Conservation (phyloP, 2,888 invertebrate species). For the Agapostemon virescens region DNA sequence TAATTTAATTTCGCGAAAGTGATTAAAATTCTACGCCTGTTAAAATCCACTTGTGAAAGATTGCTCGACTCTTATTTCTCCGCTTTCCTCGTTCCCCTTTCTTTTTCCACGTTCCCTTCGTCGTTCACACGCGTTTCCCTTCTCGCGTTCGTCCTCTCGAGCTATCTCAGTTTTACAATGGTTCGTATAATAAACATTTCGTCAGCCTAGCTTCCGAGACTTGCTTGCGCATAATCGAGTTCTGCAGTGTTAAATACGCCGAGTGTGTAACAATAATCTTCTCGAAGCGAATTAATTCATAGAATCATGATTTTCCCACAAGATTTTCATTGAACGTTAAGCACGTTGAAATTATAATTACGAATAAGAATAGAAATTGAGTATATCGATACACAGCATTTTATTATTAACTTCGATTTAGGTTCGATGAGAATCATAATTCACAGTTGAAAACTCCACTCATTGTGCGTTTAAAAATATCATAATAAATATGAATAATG, state of each 20-base stretch:
- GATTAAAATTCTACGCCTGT: conserved; percentile 57
- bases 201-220: conserved; percentile 23
- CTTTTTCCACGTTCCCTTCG: neutral
- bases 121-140: neutral
- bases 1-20: conserved; percentile 40
- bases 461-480: too few species aligned
- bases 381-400: too few species aligned
- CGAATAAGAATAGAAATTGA: too few species aligned
- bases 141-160: neutral
- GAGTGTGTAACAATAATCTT: conserved; percentile 12
- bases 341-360: too few species aligned
- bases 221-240: conserved; percentile 51
- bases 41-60: conserved; percentile 51
- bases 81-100: neutral
- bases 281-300: conserved; percentile 36
- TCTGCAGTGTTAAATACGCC: conserved; percentile 18
- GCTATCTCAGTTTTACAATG: conserved; percentile 20
- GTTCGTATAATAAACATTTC: conserved; percentile 26
- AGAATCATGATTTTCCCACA: neutral
- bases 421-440: too few species aligned
- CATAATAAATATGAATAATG: too few species aligned
- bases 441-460: too few species aligned
- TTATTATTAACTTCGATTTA: too few species aligned
- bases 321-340: too few species aligned
- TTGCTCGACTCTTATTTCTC: conserved; percentile 30